Evolutionary conservation across 2,113 vertebrate species (phyloP), one percentile per base, ranked within the genome.

Genomic region (Trinectes maculatus): DNA sequence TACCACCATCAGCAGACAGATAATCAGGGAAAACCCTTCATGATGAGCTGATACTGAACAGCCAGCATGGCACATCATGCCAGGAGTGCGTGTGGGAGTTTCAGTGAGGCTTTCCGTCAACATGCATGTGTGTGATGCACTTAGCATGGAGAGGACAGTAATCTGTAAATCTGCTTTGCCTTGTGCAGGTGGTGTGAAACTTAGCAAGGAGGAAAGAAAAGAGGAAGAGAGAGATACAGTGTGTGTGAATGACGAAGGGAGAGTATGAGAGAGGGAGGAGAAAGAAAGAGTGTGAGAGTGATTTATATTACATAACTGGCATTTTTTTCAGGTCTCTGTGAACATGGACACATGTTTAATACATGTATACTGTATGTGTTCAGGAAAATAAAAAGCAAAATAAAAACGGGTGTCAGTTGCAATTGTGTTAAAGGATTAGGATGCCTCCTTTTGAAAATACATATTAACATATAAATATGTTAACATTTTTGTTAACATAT

Each of bases 91-190:
- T 3, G 15, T 49, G 36, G 48, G 64, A 43, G 67, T 24, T 16
- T 52, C 34, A 48, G 68, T 1, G 3, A 65, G 67, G 62, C 61
- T 62, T 64, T 73, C 25, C 36, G 18, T 71, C 62, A 74, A 74
- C 62, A 70, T 88, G 69, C 43, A 58, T 69, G 71, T 47, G 64
- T 84, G 85, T 80, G 83, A 87, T 78, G 78, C 40, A 73, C 72
- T 91, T 89, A 90, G 87, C 60, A 62, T 65, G 47, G 64, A 79
- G 85, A 85, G 65, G 55, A 59, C 85, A 85, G 82, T 92, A 90
- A 92, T 91, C 91, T 89, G 86, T 80, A 91, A 93, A 92, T 90
- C 89, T 87, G 87, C 90, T 91, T 92, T 89, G 89, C 84, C 72
- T 82, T 59, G 60, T 77, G 77, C 84, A 83, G 71, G 77, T 87